These are phyloP conservation scores for Pseudoatta argentina DNA, from an alignment of 1,140 invertebrate genomes.

Conservation along the genomic window DNA sequence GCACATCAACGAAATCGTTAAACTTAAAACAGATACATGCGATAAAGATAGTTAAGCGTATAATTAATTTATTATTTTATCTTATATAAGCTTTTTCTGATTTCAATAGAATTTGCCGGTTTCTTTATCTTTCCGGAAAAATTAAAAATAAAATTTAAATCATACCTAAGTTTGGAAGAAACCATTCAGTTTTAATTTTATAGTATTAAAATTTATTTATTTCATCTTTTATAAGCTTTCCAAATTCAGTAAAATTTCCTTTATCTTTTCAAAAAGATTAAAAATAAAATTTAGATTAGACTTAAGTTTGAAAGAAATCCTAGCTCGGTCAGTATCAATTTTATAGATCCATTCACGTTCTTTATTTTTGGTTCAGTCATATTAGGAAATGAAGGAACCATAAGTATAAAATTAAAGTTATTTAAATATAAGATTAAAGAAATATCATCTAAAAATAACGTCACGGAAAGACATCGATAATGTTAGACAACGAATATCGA, in stretches of 20 bases:
- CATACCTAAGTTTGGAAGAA: background rate
- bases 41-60: background rate
- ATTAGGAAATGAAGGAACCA: background rate
- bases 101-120: background rate
- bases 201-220: too few species aligned
- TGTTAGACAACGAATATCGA: background rate
- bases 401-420: too few species aligned
- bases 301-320: background rate
- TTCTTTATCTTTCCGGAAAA: background rate
- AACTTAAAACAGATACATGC: background rate
- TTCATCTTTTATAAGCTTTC: too few species aligned
- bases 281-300: background rate
- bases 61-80: background rate
- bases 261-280: background rate
- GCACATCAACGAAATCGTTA: background rate
- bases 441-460: background rate
- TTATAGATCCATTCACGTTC: background rate
- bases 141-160: background rate
- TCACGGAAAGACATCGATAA: background rate
- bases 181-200: background rate
- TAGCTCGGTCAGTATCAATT: background rate
- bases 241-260: background rate
- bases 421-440: too few species aligned
- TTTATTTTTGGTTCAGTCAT: background rate
- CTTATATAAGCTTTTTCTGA: background rate